Base-by-base conservation (phyloP, 2,113 vertebrate genomes). In the Mormoops blainvillei region DNA sequence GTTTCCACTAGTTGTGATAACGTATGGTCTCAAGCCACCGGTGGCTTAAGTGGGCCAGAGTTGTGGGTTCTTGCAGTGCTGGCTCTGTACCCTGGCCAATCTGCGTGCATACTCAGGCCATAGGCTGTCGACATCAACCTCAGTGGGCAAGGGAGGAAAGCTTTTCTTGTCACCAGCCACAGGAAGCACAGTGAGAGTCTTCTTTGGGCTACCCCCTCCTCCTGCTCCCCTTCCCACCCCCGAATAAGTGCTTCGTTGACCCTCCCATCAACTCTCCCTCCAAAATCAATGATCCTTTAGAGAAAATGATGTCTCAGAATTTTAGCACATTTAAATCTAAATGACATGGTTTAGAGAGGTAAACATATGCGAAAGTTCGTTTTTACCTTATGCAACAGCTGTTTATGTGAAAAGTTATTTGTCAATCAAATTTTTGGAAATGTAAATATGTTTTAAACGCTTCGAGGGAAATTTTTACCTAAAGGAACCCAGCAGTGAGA, bases 401-500 rank as follows among this genome's bases (percentile, higher is more conserved):
- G 18, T 85, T 93, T 81, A 50, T 88, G 15, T 95, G 76, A 77
- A 96, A 93, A 67, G 41, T 74, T 92, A 54, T 61, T 89, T 91
- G 61, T 93, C 73, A 87, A 1, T 88, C 74, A 88, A 74, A 43
- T 31, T 77, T 95, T 96, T 92, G 22, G 19, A 87, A 95, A 81
- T 65, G 7, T 84, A 86, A 91, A 73, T 67, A 67, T 65, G 36
- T 95, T 87, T 77, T 81, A 65, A 89, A 50, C 90, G 22, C 54
- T 94, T 13, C 76, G 73, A 73, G 70, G 52, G 33, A 61, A 94
- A 81, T 63, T 56, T 94, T 95, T 81, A 94, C 54, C 52, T 94
- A 80, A 87, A 90, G 70, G 28, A 90, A 81, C 18, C 16, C 6
- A 91, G n/a, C 24, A 71, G 33, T 41, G 19, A 92, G 65, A 90